Evolutionary conservation across 2,113 vertebrate genomes (phyloP).

Genomic region (Paramormyrops kingsleyae): DNA sequence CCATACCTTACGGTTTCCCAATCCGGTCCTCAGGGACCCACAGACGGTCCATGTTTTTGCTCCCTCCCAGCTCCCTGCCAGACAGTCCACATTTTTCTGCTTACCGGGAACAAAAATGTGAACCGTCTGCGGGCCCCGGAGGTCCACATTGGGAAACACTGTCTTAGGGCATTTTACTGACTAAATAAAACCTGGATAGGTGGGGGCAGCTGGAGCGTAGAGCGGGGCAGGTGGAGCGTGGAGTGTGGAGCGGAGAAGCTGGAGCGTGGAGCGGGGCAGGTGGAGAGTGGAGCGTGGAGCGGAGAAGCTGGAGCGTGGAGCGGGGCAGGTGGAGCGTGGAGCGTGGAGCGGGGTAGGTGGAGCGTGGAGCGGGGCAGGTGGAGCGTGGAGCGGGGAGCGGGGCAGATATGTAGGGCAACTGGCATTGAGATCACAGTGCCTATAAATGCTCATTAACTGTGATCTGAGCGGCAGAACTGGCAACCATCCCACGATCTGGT

Average conservation of each 20-base stretch:
- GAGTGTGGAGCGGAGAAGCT: too few species aligned
- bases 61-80: too few species aligned
- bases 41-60: too few species aligned
- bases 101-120: not conserved
- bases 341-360: not conserved
- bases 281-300: too few species aligned
- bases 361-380: too few species aligned
- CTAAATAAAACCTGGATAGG: not conserved
- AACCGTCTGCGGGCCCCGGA: not conserved
- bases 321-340: not conserved
- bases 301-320: not conserved
- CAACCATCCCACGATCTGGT: constrained; percentile 32
- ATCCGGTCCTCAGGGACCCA: not conserved
- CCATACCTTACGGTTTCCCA: not conserved
- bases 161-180: not conserved
- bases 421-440: constrained; percentile 71
- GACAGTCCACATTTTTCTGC: not conserved
- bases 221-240: not conserved
- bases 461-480: constrained; percentile 66
- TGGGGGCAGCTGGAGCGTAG: not conserved
- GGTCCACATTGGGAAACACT: not conserved
- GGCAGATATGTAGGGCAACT: not conserved
- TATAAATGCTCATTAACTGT: constrained; percentile 74
- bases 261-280: too few species aligned
- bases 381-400: not conserved